A percentile compares a stretch with the other conserved stretches of the same genome.
These are phyloP conservation scores for Oceanites oceanicus DNA, from an alignment of 2,113 vertebrate genomes.

Conservation along the genomic window DNA sequence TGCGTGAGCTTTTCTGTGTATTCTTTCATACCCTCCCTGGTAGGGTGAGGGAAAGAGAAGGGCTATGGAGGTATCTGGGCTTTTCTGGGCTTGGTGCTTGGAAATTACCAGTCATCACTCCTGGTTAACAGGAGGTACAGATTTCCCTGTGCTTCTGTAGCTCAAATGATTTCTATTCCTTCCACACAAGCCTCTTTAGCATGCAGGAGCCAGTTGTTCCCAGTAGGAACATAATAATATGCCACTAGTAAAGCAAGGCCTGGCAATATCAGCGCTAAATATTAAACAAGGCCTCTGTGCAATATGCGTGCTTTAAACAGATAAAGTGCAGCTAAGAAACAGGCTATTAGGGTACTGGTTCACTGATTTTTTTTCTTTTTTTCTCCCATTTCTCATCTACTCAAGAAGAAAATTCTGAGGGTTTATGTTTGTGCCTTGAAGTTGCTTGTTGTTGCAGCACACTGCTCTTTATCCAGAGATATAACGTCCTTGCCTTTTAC, in stretches of 20 bases:
- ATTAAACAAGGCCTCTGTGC: background rate
- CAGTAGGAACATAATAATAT: background rate
- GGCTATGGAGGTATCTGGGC: background rate
- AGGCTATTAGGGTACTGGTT: background rate
- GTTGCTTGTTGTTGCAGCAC: slow-evolving; percentile 1
- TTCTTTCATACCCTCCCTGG: background rate
- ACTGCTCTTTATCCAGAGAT: slow-evolving; percentile 15
- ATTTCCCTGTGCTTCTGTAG: background rate
- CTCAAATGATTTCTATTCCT: background rate
- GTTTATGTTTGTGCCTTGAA: slow-evolving; percentile 45
- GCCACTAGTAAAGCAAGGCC: background rate
- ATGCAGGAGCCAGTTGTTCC: background rate
- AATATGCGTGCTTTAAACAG: background rate
- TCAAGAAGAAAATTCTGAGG: slow-evolving; percentile 7
- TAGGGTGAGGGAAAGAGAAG: background rate
- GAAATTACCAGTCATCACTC: background rate
- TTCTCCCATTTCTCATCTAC: background rate
- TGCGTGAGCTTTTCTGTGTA: rapidly evolving
- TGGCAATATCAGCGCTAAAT: background rate
- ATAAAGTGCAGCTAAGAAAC: background rate
- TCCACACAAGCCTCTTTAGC: background rate
- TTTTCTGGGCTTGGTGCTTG: background rate
- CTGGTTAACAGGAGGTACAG: background rate
- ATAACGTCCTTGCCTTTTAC: background rate
- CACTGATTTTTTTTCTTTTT: background rate